Conservation (phyloP, 2,113 vertebrate genomes). For the Oryzias melastigma region DNA sequence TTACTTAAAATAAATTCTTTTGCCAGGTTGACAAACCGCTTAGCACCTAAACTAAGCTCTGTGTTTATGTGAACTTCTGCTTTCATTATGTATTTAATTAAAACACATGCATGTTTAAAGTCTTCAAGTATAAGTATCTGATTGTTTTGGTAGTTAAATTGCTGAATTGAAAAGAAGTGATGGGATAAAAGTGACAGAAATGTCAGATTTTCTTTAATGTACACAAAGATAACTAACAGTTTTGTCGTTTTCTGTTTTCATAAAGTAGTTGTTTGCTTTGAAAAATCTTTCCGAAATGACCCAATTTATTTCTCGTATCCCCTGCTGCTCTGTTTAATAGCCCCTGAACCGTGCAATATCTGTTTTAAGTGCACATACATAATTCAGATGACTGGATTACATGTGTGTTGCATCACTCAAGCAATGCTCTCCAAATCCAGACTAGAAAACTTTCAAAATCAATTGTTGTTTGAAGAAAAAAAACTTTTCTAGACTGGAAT, state of each 20-base stretch:
- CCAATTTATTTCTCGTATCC: constrained; percentile 11
- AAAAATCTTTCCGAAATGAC: constrained; percentile 1
- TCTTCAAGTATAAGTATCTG: too few relatives aligned
- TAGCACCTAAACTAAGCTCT: constrained; percentile 15
- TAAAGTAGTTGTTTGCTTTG: neutral
- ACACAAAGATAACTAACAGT: neutral
- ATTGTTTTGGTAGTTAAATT: neutral
- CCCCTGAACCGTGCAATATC: constrained; percentile 7
- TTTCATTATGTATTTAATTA: constrained; percentile 13
- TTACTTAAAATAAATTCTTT: constrained; percentile 22
- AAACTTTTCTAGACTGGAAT: neutral
- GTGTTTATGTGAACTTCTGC: constrained; percentile 14
- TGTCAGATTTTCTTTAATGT: too few relatives aligned
- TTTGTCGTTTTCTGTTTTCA: neutral
- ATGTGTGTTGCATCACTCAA: constrained; percentile 52
- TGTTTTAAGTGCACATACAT: constrained; percentile 42
- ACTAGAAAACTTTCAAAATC: constrained; percentile 10
- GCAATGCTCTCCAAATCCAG: constrained; percentile 31
- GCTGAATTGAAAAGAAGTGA: neutral
- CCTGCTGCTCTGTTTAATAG: constrained; percentile 8
- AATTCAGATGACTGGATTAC: constrained; percentile 51
- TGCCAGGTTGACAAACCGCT: constrained; percentile 34
- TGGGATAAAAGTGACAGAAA: constrained; percentile 3
- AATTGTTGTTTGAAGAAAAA: constrained; percentile 8
- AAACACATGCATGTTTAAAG: too few relatives aligned